phyloP scores from a whole-genome alignment of 1,140 invertebrate species.

The silkworm (Bombyx mori) region DNA sequence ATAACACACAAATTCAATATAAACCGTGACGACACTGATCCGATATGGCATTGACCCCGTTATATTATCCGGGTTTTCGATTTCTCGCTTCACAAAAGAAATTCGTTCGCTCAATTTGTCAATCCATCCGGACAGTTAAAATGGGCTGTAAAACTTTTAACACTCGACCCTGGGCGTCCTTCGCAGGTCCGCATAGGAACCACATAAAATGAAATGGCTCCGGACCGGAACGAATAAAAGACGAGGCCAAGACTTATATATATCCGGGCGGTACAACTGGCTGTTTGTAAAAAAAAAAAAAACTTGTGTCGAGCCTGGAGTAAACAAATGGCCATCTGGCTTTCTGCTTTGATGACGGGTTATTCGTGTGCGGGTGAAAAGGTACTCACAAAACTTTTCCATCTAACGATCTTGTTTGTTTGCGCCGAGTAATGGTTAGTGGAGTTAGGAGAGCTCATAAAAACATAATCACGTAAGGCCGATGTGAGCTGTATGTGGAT shows the following conservation, averaged over 20 bases:
- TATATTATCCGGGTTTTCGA: slow-evolving; percentile 7
- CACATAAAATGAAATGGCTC: slow-evolving; percentile 26
- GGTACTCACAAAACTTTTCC: not conserved
- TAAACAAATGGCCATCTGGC: not conserved
- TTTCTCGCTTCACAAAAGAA: slow-evolving; percentile 15
- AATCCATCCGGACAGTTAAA: slow-evolving; percentile 26
- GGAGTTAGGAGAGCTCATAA: no score
- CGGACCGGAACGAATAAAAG: slow-evolving; percentile 25
- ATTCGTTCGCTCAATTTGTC: slow-evolving; percentile 21
- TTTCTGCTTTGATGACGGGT: slow-evolving; percentile 6
- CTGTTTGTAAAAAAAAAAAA: slow-evolving; percentile 12
- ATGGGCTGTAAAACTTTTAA: slow-evolving; percentile 33
- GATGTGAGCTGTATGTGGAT: no score
- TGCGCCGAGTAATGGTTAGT: not conserved
- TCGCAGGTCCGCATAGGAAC: slow-evolving; percentile 17
- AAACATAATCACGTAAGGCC: no score
- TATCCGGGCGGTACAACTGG: slow-evolving; percentile 20
- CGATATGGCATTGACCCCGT: not conserved
- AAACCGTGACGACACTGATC: not conserved
- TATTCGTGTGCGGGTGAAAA: slow-evolving; percentile 5
- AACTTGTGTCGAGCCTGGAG: slow-evolving; percentile 7
- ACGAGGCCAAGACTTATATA: slow-evolving; percentile 19
- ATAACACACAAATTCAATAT: not conserved
- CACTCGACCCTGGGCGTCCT: slow-evolving; percentile 20
- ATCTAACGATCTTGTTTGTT: not conserved